Conservation (phyloP, 2,797 vertebrate genomes). For the Gouania willdenowi region DNA sequence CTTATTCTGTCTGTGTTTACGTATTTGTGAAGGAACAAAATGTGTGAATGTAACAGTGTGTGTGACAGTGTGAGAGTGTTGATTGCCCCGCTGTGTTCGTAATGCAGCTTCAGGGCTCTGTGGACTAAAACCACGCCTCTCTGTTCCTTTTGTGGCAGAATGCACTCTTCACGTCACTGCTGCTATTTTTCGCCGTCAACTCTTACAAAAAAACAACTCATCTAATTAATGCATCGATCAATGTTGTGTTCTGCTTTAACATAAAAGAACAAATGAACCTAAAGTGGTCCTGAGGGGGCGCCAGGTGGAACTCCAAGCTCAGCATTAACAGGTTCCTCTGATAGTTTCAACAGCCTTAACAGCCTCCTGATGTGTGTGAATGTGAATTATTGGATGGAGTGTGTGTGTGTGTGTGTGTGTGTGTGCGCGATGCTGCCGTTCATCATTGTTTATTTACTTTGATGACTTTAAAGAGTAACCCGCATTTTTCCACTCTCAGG, state of each 20-base stretch:
- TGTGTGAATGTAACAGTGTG: conserved; percentile 37
- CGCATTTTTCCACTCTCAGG: conserved; percentile 58
- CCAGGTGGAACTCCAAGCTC: neutral
- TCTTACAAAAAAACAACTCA: conserved; percentile 30
- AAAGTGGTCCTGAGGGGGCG: conserved; percentile 15
- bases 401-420: neutral
- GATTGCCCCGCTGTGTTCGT: conserved; percentile 33
- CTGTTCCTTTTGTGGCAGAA: conserved; percentile 37
- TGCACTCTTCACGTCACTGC: conserved; percentile 30
- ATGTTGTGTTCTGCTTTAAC: conserved; percentile 26
- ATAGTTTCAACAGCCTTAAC: conserved; percentile 53
- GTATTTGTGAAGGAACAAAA: conserved; percentile 37
- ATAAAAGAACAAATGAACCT: conserved; percentile 7
- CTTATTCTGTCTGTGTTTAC: conserved; percentile 45
- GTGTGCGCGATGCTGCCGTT: conserved; percentile 23
- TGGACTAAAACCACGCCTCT: conserved; percentile 38
- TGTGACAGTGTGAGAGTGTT: conserved; percentile 19
- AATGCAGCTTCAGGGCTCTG: conserved; percentile 66
- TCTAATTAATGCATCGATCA: conserved; percentile 1
- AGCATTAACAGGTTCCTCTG: conserved; percentile 20
- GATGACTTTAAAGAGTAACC: conserved; percentile 13
- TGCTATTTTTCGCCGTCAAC: conserved; percentile 64
- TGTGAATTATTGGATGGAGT: conserved; percentile 12
- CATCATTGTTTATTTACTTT: conserved; percentile 8
- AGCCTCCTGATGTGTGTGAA: conserved; percentile 62